Percentiles rank a stretch among this genome's conserved stretches.
These are phyloP conservation scores for Bambusicola thoracicus DNA, from an alignment of 2,113 vertebrate genomes.

Conservation along the genomic window DNA sequence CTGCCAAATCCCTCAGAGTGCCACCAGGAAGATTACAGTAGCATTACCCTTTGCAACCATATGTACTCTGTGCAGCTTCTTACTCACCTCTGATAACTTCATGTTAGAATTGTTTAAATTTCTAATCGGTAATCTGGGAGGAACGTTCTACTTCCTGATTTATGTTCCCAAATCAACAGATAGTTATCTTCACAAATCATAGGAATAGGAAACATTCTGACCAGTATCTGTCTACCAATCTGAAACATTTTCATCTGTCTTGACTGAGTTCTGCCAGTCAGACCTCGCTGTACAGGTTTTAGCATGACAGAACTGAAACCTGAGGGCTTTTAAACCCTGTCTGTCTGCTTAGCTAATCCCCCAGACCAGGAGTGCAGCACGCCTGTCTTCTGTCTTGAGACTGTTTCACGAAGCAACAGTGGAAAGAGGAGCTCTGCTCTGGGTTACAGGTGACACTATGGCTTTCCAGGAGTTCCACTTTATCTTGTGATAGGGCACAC, in stretches of 20 bases:
- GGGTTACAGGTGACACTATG: not conserved
- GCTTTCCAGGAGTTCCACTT: not conserved
- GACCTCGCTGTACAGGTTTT: constrained; percentile 11
- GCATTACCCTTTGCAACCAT: constrained; percentile 37
- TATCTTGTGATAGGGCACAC: not conserved
- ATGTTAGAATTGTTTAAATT: not conserved
- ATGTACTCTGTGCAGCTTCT: constrained; percentile 6
- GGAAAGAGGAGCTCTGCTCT: not conserved
- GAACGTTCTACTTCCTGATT: not conserved
- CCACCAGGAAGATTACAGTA: constrained; percentile 38
- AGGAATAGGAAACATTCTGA: not conserved
- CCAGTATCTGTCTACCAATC: not conserved
- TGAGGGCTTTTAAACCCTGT: constrained; percentile 7
- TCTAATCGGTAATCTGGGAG: not conserved
- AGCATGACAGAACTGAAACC: not conserved
- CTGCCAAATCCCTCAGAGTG: constrained; percentile 39
- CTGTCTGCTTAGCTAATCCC: constrained; percentile 27
- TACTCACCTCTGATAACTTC: not conserved
- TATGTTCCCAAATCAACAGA: not conserved
- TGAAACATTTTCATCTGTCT: not conserved
- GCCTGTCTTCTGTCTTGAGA: not conserved
- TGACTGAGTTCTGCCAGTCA: not conserved
- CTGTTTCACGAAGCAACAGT: not conserved
- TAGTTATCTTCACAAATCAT: not conserved
- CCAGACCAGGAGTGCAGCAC: not conserved